These are phyloP conservation scores for Fregata magnificens DNA, from an alignment of 2,113 vertebrate species.

Conservation along the genomic window DNA sequence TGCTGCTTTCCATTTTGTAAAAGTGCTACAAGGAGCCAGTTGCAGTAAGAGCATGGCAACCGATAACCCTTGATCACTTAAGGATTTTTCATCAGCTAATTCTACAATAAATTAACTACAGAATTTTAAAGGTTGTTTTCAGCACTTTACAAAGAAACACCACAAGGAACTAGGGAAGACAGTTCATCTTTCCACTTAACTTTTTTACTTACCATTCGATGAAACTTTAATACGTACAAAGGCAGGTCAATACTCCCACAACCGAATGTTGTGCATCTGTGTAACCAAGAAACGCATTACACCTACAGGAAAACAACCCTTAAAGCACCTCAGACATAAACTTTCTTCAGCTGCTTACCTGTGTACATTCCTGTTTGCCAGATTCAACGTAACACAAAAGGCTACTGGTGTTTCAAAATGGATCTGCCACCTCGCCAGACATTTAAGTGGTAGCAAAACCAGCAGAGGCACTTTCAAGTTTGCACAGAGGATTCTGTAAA, in stretches of 20 bases:
- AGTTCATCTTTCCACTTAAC: not conserved
- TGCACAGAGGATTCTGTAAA: not conserved
- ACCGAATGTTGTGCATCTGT: not conserved
- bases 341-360: slow-evolving; percentile 50
- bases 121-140: slow-evolving; percentile 27
- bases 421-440: slow-evolving; percentile 21
- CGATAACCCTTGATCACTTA: not conserved
- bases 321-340: not conserved
- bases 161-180: not conserved
- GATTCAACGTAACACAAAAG: not conserved
- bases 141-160: not conserved
- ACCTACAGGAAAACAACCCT: not conserved
- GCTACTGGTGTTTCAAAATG: not conserved
- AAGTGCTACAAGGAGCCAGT: not conserved
- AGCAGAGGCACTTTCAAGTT: not conserved
- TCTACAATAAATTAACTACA: not conserved
- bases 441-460: not conserved
- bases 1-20: not conserved
- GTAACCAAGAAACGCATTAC: slow-evolving; percentile 3
- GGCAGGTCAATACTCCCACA: not conserved
- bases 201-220: not conserved
- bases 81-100: slow-evolving; percentile 4
- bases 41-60: not conserved
- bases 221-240: slow-evolving; percentile 22
- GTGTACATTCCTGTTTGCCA: not conserved